Base-by-base conservation (phyloP, 2,888 invertebrate genomes). In the Sminthurides aquaticus region DNA sequence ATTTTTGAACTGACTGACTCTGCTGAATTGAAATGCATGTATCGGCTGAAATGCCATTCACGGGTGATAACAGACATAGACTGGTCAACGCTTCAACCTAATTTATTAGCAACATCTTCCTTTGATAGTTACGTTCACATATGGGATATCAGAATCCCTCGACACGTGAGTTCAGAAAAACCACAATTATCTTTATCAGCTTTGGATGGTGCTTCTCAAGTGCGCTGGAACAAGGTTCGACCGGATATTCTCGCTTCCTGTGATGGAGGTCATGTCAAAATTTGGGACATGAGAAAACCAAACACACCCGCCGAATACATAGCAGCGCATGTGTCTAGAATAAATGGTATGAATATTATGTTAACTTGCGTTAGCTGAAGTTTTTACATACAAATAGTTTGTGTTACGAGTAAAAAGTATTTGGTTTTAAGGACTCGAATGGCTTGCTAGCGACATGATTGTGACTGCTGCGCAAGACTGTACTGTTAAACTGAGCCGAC, bases 261-360 rank as follows among this genome's bases (percentile, higher is more conserved):
- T 2, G 96, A 97, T 79, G 95, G 96, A 77, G 95, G 94, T 1
- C 96, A 96, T 79, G 86, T 97, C 2, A 88, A 95, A 78, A 86
- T 97, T 71, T 97, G 96, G 96, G 97, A 97, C 79, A 89, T 90
- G 73, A 83, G 96, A 69, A 94, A 94, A 81, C 85, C 88, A 69
- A 86, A 87, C 58, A 84, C 88, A 61, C 95, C 96, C 0, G 84
- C 93, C 2, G 91, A 93, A 77, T 96, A 95, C 75, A 91, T 97
- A 74, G 89, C 95, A 26, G 96, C 95, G 2, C 96, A 97, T 81
- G 81, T 93, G 67, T 84, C 86, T 55, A 85, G 81, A 78, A 81
- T 81, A 74, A 71, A 74, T 66, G 74, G 74, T 70, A 57, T 61
- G 24, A 24, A 43, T 48, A 34, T 48, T 8, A 15, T 22, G 25